Conservation (phyloP, 30 jellyfish, hydroid and myxozoan species). For the Hydractinia symbiolongicarpus region DNA sequence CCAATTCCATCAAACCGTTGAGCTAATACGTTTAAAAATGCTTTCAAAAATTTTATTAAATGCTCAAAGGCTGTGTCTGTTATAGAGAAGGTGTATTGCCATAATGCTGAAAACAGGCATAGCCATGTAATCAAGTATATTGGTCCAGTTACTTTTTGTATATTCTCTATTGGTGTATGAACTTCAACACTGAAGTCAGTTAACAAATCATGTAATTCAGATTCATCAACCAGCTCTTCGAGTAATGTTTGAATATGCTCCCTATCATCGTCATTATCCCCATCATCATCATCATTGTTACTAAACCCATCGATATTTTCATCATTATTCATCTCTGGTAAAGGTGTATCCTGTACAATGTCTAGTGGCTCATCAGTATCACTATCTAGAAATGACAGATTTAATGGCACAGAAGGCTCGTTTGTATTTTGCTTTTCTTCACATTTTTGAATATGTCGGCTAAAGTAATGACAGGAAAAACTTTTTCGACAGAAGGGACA, state of each 20-base stretch:
- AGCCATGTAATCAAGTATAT: not conserved
- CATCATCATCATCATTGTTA: not conserved
- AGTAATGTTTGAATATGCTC: too few relatives aligned
- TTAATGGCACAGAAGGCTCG: too few relatives aligned
- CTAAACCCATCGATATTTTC: not conserved
- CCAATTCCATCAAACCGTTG: not conserved
- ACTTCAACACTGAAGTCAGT: conserved; percentile 3
- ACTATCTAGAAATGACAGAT: conserved; percentile 4
- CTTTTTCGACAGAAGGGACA: not conserved
- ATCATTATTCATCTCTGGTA: not conserved
- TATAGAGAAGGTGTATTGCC: conserved; percentile 10
- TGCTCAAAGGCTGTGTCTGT: not conserved
- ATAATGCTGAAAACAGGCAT: conserved; percentile 5
- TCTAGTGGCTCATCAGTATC: not conserved
- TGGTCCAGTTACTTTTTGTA: not conserved
- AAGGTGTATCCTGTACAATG: not conserved
- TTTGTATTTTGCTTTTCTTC: not conserved
- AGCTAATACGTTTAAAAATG: not conserved
- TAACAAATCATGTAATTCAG: not conserved
- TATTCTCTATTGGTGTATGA: not conserved
- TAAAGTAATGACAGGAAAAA: not conserved
- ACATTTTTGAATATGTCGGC: not conserved
- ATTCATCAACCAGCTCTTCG: not conserved
- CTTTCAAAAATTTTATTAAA: not conserved
- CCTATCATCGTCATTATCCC: not conserved